Evolutionary conservation across 2,888 invertebrate genomes (phyloP).

Genomic region (Camponotus fellah): DNA sequence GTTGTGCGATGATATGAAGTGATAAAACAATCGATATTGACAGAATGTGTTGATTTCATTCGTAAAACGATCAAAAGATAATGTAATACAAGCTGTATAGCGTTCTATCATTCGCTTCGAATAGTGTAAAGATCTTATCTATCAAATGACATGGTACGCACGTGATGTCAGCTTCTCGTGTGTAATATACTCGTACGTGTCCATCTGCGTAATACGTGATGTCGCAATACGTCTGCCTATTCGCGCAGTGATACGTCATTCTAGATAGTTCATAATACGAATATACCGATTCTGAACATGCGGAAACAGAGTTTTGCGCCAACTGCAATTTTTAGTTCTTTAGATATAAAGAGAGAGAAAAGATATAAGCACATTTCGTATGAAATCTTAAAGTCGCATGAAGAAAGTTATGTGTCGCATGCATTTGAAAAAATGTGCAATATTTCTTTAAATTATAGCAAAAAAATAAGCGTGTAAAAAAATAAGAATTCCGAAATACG

Average conservation of each 20-base stretch:
- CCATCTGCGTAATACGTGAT: conserved; percentile 46
- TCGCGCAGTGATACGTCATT: conserved; percentile 43
- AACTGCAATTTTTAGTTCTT: not conserved
- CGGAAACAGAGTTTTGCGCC: conserved; percentile 12
- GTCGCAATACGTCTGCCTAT: conserved; percentile 52
- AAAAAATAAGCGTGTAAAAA: not conserved
- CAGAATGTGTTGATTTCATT: conserved; percentile 38
- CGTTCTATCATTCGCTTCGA: conserved; percentile 25
- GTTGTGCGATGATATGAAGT: not conserved
- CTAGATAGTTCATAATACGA: conserved; percentile 39
- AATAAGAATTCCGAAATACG: not conserved
- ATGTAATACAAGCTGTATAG: conserved; percentile 8
- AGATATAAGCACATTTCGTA: not conserved
- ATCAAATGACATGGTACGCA: conserved; percentile 45
- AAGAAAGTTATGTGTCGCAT: not conserved
- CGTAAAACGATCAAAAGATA: conserved; percentile 28
- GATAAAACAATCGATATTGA: conserved; percentile 7
- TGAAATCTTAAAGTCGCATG: not conserved
- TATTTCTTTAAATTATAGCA: not conserved
- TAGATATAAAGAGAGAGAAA: not conserved
- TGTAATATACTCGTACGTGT: conserved; percentile 52
- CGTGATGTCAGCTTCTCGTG: conserved; percentile 41
- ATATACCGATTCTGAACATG: conserved; percentile 2
- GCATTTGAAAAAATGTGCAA: not conserved
- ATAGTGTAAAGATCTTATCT: conserved; percentile 48